Conservation (phyloP, 2,888 invertebrate species). For the Drosophila neotestacea region DNA sequence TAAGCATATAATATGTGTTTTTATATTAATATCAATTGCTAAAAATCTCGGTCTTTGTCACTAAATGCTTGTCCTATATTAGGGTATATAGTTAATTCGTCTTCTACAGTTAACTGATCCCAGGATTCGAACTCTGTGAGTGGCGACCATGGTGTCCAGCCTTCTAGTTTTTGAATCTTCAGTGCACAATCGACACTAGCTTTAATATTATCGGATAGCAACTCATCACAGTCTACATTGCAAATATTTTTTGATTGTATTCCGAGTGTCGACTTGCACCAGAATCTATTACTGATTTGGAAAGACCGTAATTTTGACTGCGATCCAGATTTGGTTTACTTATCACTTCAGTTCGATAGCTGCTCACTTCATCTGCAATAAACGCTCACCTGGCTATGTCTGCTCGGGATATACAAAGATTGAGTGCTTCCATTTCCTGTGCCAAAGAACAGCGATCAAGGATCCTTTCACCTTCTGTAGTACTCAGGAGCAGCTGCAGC, state of each 20-base stretch:
- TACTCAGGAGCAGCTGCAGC: neutral
- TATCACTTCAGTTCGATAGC: neutral
- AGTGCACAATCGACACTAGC: slow-evolving; percentile 6
- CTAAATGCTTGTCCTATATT: too few species aligned
- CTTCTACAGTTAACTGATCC: neutral
- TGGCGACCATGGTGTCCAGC: neutral
- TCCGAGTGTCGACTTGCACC: neutral
- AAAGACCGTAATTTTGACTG: slow-evolving; percentile 1
- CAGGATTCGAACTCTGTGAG: neutral
- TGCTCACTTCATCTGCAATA: neutral
- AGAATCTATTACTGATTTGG: neutral
- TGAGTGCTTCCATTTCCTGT: neutral
- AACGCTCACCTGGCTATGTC: neutral
- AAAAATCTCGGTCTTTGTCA: too few species aligned
- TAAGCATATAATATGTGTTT: too few species aligned
- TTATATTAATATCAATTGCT: too few species aligned
- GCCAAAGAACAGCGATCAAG: neutral
- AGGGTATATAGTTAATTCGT: too few species aligned
- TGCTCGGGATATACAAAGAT: neutral
- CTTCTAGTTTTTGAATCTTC: neutral
- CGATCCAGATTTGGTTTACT: neutral
- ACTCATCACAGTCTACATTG: neutral
- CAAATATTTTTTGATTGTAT: neutral
- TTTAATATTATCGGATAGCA: slow-evolving; percentile 5
- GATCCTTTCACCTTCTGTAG: neutral